Base-by-base conservation (phyloP, 2,113 vertebrate genomes). In the Melierax canorus region DNA sequence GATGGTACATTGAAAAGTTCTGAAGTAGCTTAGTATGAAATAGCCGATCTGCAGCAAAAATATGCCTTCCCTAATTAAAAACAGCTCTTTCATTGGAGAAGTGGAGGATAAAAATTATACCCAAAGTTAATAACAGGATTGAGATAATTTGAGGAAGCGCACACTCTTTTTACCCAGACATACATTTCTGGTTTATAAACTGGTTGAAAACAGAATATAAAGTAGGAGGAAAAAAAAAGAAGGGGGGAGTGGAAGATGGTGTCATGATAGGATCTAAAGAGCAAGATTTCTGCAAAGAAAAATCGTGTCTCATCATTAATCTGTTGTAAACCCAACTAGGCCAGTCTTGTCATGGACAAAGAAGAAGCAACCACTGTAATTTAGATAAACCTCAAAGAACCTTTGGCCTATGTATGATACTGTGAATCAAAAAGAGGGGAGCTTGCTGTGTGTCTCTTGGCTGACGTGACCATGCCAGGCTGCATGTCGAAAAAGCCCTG, bases 1-100 rank as follows among this genome's bases (percentile, higher is more conserved):
- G 93, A 96, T 96, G 94, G 94, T 93, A 86, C 41, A 72, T 24
- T 91, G 81, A 91, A 95, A 92, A 71, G 58, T 96, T 96, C 84
- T 88, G 87, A 90, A 88, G 77, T 30, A 94, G 59, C 53, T 90
- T 85, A 60, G 58, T 72, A 39, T 38, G 48, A 95, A 96, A 94
- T 82, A 92, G 81, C 62, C 90, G 81, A 88, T 95, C 77, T 93
- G 85, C 74, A 94, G 71, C 69, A 93, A 93, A 97, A 92, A 90
- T 82, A 82, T 69, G 48, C 77, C 10, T 95, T 87, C 12, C 10
- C 29, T 96, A 94, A 96, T 93, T 93, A 88, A 95, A 93, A 93
- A 0, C 74, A 87, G 20, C 74, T 86, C 85, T 91, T 94, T 82
- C 1, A 2, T 53, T 87, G n/a, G 39, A 73, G 81, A 85, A 88